Conservation (phyloP, 2,113 vertebrate species). For the Melanerpes aurifrons region DNA sequence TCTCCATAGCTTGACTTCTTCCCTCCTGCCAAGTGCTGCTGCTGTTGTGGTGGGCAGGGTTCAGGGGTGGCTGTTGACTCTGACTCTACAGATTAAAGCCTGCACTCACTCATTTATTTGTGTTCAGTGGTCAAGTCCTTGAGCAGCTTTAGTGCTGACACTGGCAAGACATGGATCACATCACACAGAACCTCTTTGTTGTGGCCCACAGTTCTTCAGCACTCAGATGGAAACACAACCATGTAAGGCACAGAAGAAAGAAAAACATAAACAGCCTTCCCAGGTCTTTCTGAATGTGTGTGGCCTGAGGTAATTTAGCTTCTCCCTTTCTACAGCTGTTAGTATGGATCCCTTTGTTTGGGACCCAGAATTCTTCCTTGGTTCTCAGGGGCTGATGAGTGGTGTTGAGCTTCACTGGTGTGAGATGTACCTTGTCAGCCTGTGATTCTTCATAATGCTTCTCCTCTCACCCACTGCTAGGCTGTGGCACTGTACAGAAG, state of each 20-base stretch:
- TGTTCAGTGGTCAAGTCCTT: conserved; percentile 1
- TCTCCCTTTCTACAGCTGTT: not conserved
- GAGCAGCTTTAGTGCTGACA: conserved; percentile 43
- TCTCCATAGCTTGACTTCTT: not conserved
- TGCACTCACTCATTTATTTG: not conserved
- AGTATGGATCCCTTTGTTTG: not conserved
- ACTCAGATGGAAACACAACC: not conserved
- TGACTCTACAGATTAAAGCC: not conserved
- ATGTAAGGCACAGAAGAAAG: not conserved
- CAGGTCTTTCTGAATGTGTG: not conserved
- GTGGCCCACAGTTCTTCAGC: conserved; percentile 29
- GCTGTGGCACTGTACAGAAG: too few relatives aligned
- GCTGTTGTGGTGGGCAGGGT: not conserved
- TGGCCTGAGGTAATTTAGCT: not conserved
- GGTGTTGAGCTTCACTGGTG: not conserved
- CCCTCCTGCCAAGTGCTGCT: not conserved
- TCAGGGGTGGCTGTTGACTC: not conserved
- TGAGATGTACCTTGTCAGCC: not conserved
- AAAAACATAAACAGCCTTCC: not conserved
- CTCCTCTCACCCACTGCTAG: not conserved
- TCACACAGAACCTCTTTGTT: not conserved
- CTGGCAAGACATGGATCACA: not conserved
- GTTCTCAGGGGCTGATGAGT: not conserved
- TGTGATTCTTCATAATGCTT: not conserved
- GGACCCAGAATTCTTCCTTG: not conserved